A percentile compares a stretch with the other conserved stretches of the same genome.
phyloP scores from a whole-genome alignment of 2,113 vertebrate species.

The Rhinogobius similis region DNA sequence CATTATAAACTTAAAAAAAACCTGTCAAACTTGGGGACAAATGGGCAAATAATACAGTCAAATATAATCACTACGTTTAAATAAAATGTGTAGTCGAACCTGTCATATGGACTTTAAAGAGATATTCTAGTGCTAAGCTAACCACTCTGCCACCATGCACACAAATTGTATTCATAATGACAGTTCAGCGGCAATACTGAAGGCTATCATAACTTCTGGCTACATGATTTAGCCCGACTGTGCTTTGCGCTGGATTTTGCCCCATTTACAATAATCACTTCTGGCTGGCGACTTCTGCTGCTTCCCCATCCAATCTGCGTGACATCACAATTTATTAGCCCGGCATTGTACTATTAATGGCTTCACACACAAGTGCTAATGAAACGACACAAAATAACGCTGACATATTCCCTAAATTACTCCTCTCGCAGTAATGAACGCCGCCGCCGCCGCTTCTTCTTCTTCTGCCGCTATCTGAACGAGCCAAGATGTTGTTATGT shows the following conservation, averaged over 20 bases:
- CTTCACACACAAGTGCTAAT: conserved; percentile 27
- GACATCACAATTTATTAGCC: conserved; percentile 18
- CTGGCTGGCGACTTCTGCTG: conserved; percentile 4
- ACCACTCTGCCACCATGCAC: too few species aligned
- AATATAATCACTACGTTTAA: too few species aligned
- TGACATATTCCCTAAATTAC: conserved; percentile 52
- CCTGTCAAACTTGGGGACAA: too few species aligned
- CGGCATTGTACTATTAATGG: conserved; percentile 5
- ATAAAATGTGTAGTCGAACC: too few species aligned
- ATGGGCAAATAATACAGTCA: too few species aligned
- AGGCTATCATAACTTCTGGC: neutral
- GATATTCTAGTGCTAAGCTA: too few species aligned
- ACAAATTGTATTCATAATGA: too few species aligned
- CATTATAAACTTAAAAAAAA: too few species aligned
- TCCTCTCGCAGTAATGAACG: conserved; percentile 48
- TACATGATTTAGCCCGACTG: neutral
- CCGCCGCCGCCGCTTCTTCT: conserved; percentile 11
- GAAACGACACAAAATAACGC: conserved; percentile 48
- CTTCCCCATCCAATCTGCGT: neutral
- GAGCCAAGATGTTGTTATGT: conserved; percentile 37
- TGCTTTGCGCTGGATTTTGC: conserved; percentile 17
- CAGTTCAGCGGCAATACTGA: too few species aligned
- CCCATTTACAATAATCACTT: conserved; percentile 30
- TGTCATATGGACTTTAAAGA: too few species aligned
- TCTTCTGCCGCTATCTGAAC: conserved; percentile 35